These are phyloP conservation scores for Drosophila falleni DNA, from an alignment of 2,888 invertebrate species.

Conservation along the genomic window DNA sequence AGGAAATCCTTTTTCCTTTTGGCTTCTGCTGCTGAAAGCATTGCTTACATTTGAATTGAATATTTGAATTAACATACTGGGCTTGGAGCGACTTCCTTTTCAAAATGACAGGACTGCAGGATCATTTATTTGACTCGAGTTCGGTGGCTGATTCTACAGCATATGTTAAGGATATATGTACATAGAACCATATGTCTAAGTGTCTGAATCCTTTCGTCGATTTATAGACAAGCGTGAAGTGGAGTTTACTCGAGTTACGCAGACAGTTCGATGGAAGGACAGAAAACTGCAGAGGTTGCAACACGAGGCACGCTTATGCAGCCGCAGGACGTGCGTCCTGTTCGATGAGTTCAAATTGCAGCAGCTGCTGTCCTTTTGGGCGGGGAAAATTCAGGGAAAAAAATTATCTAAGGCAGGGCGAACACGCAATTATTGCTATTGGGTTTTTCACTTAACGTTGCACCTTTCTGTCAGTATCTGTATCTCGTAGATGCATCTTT, in stretches of 20 bases:
- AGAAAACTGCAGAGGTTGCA: constrained; percentile 25
- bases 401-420: constrained; percentile 32
- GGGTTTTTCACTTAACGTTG: constrained; percentile 58
- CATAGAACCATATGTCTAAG: constrained; percentile 42
- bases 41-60: constrained; percentile 35
- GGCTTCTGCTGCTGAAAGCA: constrained; percentile 21
- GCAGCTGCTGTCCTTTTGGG: constrained; percentile 22
- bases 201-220: constrained; percentile 67
- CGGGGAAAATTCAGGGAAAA: constrained; percentile 45
- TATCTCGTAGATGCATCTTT: background rate
- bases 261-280: constrained; percentile 26
- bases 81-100: constrained; percentile 46
- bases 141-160: constrained; percentile 41
- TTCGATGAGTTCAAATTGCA: constrained; percentile 55
- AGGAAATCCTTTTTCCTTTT: constrained; percentile 76
- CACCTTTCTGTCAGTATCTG: constrained; percentile 45
- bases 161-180: constrained; percentile 45
- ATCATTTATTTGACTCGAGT: constrained; percentile 46
- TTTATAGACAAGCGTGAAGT: constrained; percentile 64
- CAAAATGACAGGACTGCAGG: constrained; percentile 57
- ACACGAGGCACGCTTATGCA: constrained; percentile 33
- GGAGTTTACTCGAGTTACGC: constrained; percentile 71
- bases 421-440: constrained; percentile 54
- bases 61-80: constrained; percentile 41
- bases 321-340: constrained; percentile 55